A percentile compares a stretch with the other conserved stretches of the same genome.
Evolutionary conservation across 2,797 vertebrate species (phyloP).

Genomic region (Microctenopoma steveboyesi): DNA sequence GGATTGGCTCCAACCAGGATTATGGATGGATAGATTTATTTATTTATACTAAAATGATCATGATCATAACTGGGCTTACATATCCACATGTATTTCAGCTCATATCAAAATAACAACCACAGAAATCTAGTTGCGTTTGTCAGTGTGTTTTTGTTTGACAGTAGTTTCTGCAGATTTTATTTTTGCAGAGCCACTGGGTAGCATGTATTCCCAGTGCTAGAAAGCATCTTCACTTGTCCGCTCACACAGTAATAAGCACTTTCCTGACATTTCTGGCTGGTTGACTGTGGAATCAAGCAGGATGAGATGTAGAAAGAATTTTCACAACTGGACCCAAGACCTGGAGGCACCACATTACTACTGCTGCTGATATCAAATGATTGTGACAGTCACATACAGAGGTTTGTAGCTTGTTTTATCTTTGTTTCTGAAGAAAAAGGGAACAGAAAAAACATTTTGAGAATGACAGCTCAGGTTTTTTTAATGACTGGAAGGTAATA

Average conservation of each 20-base stretch:
- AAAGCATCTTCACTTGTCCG: conserved; percentile 2
- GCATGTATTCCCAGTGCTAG: conserved; percentile 20
- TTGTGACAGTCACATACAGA: conserved; percentile 16
- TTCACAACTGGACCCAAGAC: conserved; percentile 28
- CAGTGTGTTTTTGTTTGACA: conserved; percentile 13
- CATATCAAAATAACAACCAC: not conserved
- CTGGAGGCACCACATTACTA: conserved; percentile 13
- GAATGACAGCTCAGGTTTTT: no score
- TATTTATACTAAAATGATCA: no score
- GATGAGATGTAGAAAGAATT: conserved; percentile 12
- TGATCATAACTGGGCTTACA: no score
- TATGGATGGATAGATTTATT: no score
- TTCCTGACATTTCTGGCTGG: conserved; percentile 34
- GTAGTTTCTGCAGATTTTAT: conserved; percentile 16
- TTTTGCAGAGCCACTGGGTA: conserved; percentile 29
- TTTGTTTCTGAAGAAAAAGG: not conserved
- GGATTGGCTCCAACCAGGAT: no score
- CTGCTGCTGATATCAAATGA: conserved; percentile 21
- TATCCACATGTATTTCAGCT: not conserved
- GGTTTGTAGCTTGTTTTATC: conserved; percentile 8
- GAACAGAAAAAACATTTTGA: not conserved
- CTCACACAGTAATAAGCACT: conserved; percentile 18
- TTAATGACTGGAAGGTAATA: not conserved
- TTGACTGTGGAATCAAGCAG: conserved; percentile 1
- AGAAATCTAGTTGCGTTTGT: conserved; percentile 2